phyloP scores from a whole-genome alignment of 1,140 invertebrate species.

The Monomorium pharaonis region DNA sequence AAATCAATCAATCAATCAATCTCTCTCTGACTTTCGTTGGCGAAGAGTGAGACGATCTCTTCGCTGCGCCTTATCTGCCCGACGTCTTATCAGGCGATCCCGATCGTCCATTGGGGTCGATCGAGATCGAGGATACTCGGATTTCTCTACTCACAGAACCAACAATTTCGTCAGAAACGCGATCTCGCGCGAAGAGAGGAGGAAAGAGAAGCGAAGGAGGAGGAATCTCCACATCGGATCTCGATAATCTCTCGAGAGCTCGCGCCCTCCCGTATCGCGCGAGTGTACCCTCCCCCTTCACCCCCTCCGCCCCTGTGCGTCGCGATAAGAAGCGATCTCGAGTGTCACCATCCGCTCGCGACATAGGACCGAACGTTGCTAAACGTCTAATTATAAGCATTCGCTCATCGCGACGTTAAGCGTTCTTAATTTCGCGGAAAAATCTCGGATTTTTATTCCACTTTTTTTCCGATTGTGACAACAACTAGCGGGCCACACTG shows the following conservation, averaged over 20 bases:
- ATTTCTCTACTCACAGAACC: background rate
- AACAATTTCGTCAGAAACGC: background rate
- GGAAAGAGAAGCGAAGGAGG: background rate
- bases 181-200: background rate
- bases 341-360: background rate
- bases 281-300: background rate
- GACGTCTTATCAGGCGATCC: background rate
- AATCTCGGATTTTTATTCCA: no score
- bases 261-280: background rate
- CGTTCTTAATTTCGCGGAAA: no score
- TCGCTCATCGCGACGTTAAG: slow-evolving; percentile 7
- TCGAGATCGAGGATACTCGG: background rate
- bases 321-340: slow-evolving; percentile 20
- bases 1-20: no score
- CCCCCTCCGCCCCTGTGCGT: background rate
- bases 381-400: slow-evolving; percentile 46
- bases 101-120: background rate
- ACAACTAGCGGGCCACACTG: no score
- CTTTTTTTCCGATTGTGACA: no score
- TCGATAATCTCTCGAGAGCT: slow-evolving; percentile 39
- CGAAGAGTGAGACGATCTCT: background rate
- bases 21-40: background rate
- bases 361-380: background rate
- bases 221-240: slow-evolving; percentile 31
- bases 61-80: background rate